Evolutionary conservation across 2,888 invertebrate genomes (phyloP).

Genomic region (Actias luna): DNA sequence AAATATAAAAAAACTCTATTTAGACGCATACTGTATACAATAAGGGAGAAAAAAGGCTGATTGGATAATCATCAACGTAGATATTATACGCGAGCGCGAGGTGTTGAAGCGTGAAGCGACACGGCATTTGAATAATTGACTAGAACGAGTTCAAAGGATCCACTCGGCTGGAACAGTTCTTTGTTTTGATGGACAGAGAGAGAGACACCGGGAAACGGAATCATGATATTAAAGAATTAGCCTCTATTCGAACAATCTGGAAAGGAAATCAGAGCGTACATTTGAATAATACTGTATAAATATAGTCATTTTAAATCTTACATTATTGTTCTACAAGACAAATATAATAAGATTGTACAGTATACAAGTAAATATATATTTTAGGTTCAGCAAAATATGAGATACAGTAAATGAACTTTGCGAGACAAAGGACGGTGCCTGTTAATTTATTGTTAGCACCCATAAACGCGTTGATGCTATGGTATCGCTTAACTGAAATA

Average conservation of each 20-base stretch:
- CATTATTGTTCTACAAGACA: too few relatives aligned
- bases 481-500: background rate
- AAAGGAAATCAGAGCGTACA: background rate
- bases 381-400: background rate
- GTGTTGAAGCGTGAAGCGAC: background rate
- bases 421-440: background rate
- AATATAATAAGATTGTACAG: background rate
- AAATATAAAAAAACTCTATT: background rate
- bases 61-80: background rate
- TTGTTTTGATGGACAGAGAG: background rate
- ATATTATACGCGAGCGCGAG: background rate
- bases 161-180: background rate
- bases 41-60: background rate
- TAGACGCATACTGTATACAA: background rate
- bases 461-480: background rate
- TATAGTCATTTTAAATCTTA: background rate
- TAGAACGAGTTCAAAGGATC: slow-evolving; percentile 9
- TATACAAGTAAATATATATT: background rate
- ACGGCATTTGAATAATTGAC: slow-evolving; percentile 6
- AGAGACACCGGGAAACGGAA: background rate
- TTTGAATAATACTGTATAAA: background rate
- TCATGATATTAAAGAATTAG: background rate
- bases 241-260: background rate
- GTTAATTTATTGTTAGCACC: slow-evolving; percentile 2
- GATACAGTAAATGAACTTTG: background rate